These are phyloP conservation scores for Picathartes gymnocephalus DNA, from an alignment of 2,113 vertebrate species.

Conservation along the genomic window DNA sequence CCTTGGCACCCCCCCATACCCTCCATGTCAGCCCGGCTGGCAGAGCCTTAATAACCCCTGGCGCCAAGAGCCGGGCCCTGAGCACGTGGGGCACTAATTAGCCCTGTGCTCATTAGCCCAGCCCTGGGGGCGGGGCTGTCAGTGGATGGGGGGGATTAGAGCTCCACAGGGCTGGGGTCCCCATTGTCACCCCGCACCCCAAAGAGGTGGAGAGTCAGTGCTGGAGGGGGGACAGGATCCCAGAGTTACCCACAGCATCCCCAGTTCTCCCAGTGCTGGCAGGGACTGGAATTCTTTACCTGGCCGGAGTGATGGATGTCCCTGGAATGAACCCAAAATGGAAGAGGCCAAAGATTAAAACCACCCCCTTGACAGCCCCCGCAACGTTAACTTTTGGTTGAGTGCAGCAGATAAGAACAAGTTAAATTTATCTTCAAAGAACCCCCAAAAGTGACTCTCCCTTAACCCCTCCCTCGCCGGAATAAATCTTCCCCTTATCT, in stretches of 20 bases:
- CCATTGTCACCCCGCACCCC: not conserved
- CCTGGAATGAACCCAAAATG: not conserved
- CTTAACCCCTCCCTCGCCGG: not conserved
- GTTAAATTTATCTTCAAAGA: slow-evolving; percentile 67
- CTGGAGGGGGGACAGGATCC: not conserved
- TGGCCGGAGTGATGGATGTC: not conserved
- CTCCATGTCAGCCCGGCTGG: not conserved
- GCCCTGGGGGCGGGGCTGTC: fast-evolving
- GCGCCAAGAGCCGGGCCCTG: not conserved
- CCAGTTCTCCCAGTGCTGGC: not conserved
- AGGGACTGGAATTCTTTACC: not conserved
- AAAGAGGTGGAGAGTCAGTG: not conserved
- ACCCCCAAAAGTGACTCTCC: slow-evolving; percentile 28
- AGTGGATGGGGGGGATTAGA: not conserved
- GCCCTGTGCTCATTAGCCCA: not conserved
- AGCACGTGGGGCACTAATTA: not conserved
- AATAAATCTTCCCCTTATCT: slow-evolving; percentile 68
- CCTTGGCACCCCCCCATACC: fast-evolving
- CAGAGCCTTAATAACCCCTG: not conserved
- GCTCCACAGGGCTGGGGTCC: fast-evolving
- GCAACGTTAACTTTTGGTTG: not conserved
- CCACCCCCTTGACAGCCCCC: not conserved
- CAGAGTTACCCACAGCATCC: not conserved
- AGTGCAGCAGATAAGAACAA: slow-evolving; percentile 58
- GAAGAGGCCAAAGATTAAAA: slow-evolving; percentile 13